Evolutionary conservation across 30 jellyfish, hydroid and myxozoan genomes (phyloP).

Genomic region (Clytia hemisphaerica): DNA sequence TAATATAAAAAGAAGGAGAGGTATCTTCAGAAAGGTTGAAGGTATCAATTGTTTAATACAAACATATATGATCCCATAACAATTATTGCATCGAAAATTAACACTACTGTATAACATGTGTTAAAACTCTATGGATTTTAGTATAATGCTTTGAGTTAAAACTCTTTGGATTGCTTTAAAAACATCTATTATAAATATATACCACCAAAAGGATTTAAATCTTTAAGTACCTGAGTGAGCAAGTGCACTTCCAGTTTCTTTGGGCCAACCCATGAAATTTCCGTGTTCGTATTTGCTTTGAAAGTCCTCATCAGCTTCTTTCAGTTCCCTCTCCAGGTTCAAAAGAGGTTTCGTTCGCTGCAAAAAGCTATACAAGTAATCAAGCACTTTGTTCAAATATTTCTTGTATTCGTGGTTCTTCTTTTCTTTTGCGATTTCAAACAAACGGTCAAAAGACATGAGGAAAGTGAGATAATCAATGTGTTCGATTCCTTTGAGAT

Average conservation of each 20-base stretch:
- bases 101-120: too few relatives aligned
- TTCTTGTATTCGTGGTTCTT: slow-evolving; percentile 69
- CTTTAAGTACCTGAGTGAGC: slow-evolving; percentile 47
- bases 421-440: slow-evolving; percentile 74
- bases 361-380: slow-evolving; percentile 60
- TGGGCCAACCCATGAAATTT: slow-evolving; percentile 96
- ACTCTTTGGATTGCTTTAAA: too few relatives aligned
- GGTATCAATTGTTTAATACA: too few relatives aligned
- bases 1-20: too few relatives aligned
- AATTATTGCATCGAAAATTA: too few relatives aligned
- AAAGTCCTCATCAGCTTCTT: slow-evolving; percentile 59
- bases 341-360: slow-evolving; percentile 73
- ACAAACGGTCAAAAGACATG: slow-evolving; percentile 63
- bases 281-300: slow-evolving; percentile 74
- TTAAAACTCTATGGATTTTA: too few relatives aligned
- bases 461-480: slow-evolving; percentile 82
- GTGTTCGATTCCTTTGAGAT: slow-evolving; percentile 66
- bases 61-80: too few relatives aligned
- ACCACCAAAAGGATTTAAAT: not conserved
- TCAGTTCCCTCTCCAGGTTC: slow-evolving; percentile 70
- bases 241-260: slow-evolving; percentile 92
- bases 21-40: too few relatives aligned
- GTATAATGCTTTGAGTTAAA: too few relatives aligned
- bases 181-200: too few relatives aligned
- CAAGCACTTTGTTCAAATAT: slow-evolving; percentile 63